phyloP scores from a whole-genome alignment of 2,113 vertebrate species.

The Romanogobio albipinnatus region DNA sequence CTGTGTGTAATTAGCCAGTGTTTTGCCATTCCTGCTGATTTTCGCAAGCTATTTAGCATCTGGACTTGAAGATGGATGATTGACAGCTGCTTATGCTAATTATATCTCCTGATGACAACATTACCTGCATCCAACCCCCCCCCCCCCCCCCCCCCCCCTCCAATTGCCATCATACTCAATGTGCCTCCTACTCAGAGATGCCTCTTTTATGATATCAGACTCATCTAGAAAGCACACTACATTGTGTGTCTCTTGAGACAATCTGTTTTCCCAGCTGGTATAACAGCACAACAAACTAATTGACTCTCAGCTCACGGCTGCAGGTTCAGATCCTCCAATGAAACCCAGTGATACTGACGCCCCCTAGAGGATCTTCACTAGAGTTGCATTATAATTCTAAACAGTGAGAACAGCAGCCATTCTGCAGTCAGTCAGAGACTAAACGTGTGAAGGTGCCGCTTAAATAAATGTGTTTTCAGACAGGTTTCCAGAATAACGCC shows the following conservation, averaged over 20 bases:
- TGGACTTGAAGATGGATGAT: constrained; percentile 17
- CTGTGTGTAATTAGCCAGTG: constrained; percentile 8
- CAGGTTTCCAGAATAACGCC: background rate
- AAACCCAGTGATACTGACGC: constrained; percentile 5
- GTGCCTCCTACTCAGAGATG: background rate
- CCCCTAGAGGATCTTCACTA: constrained; percentile 10
- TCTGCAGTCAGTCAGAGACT: background rate
- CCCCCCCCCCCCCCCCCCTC: background rate
- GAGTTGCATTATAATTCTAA: background rate
- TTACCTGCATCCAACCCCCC: background rate
- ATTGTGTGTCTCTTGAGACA: background rate
- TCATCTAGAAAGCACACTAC: constrained; percentile 15
- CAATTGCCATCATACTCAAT: background rate
- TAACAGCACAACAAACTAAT: constrained; percentile 18
- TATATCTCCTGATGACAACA: constrained; percentile 29
- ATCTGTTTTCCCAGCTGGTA: constrained; percentile 32
- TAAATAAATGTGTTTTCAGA: background rate
- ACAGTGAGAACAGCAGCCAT: background rate
- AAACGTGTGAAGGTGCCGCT: background rate
- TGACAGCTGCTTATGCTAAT: constrained; percentile 32
- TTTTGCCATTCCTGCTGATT: constrained; percentile 22
- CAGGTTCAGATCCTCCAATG: background rate
- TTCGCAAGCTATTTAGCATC: constrained; percentile 20
- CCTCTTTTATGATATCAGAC: background rate
- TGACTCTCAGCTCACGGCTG: constrained; percentile 35